Conservation (phyloP, 2,113 vertebrate genomes). For the Ammodytes marinus region DNA sequence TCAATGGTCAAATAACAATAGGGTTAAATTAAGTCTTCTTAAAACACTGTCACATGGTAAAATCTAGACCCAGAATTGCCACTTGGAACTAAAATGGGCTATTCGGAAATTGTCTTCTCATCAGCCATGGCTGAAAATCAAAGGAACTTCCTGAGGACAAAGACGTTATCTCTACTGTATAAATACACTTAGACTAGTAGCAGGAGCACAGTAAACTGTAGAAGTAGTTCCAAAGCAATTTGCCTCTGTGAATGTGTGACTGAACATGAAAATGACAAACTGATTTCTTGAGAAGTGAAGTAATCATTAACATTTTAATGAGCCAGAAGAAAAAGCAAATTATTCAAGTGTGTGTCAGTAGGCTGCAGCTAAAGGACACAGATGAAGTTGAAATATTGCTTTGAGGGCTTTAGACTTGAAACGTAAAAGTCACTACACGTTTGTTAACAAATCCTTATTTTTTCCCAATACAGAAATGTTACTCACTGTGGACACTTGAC, state of each 20-base stretch:
- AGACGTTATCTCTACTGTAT: not conserved
- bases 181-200: not conserved
- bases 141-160: not conserved
- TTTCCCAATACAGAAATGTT: not conserved
- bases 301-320: conserved; percentile 11
- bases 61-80: not conserved
- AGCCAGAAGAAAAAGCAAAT: not conserved
- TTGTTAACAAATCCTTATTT: not conserved
- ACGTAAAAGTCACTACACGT: not conserved
- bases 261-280: not conserved
- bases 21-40: too few species aligned
- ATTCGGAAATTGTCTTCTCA: not conserved
- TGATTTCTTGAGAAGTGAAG: not conserved
- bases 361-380: not conserved
- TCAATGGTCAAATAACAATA: not conserved
- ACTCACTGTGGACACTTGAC: not conserved
- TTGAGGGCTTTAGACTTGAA: not conserved
- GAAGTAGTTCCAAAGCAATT: not conserved
- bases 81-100: not conserved
- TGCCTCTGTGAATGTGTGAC: not conserved
- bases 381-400: not conserved
- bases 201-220: not conserved
- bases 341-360: not conserved
- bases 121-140: not conserved
- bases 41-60: not conserved